These are phyloP conservation scores for Riparia riparia DNA, from an alignment of 2,113 vertebrate species.

Conservation along the genomic window DNA sequence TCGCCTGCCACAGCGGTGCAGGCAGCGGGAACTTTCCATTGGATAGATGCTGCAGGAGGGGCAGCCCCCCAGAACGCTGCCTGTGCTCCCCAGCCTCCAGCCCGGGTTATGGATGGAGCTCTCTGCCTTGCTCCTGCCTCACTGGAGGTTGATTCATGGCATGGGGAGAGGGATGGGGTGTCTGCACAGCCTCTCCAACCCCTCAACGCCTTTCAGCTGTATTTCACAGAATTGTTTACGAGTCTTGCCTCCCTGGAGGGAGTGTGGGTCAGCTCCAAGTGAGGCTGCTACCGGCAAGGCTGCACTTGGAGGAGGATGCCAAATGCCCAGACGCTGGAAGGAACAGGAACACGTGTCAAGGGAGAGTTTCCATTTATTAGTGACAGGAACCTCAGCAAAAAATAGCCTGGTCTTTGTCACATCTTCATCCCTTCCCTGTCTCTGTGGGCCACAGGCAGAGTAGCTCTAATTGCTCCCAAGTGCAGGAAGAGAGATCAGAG, in stretches of 20 bases:
- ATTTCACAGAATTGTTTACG: constrained; percentile 11
- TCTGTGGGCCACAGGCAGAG: not conserved
- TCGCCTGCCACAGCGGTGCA: fast-evolving
- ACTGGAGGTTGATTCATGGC: not conserved
- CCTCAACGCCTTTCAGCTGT: not conserved
- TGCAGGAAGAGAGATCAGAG: not conserved
- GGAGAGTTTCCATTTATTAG: constrained; percentile 39
- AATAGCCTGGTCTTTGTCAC: constrained; percentile 33
- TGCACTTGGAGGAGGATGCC: not conserved
- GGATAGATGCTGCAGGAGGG: fast-evolving
- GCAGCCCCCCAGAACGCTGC: not conserved
- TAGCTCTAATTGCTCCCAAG: constrained; percentile 3
- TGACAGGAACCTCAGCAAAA: constrained; percentile 31
- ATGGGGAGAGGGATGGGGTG: not conserved
- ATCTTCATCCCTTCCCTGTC: constrained; percentile 11
- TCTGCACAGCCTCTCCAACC: not conserved
- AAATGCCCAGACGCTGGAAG: not conserved
- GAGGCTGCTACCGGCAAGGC: not conserved
- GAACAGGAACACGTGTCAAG: constrained; percentile 3
- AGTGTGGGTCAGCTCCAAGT: not conserved
- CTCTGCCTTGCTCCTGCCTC: not conserved
- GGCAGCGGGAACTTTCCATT: not conserved
- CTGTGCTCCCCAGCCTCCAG: not conserved
- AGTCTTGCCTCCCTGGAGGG: not conserved
- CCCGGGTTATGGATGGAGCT: not conserved